These are phyloP conservation scores for Garrulus glandarius DNA, from an alignment of 2,797 vertebrate genomes.

Conservation along the genomic window DNA sequence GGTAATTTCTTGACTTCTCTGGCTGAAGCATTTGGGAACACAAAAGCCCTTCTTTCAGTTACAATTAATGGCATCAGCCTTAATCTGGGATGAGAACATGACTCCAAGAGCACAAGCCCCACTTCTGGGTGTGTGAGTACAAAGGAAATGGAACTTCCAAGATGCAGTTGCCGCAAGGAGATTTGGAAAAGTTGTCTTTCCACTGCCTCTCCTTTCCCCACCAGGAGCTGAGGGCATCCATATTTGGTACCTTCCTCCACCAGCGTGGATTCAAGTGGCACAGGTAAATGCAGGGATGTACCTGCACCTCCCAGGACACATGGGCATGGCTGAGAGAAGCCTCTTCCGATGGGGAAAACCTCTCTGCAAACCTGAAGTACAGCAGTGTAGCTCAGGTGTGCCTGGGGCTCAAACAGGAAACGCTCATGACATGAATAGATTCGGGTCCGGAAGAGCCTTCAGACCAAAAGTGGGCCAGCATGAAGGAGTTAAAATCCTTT, in stretches of 20 bases:
- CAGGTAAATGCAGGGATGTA: not conserved
- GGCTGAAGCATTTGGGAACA: not conserved
- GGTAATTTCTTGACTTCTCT: not conserved
- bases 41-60: not conserved
- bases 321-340: not conserved
- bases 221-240: not conserved
- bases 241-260: not conserved
- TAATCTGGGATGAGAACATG: not conserved
- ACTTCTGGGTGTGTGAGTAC: not conserved
- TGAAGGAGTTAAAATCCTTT: conserved; percentile 51
- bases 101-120: not conserved
- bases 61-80: not conserved
- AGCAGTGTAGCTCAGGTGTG: not conserved
- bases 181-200: not conserved
- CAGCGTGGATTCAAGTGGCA: not conserved
- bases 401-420: not conserved
- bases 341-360: not conserved
- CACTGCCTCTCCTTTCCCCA: not conserved
- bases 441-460: not conserved
- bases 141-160: not conserved
- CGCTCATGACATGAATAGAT: rapidly evolving
- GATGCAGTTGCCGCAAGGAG: not conserved
- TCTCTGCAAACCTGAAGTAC: not conserved
- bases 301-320: not conserved
- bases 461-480: not conserved